Percentiles rank a stretch among this genome's conserved stretches.
Evolutionary conservation across 2,888 invertebrate genomes (phyloP).

Genomic region (Trachelus troglodyta): DNA sequence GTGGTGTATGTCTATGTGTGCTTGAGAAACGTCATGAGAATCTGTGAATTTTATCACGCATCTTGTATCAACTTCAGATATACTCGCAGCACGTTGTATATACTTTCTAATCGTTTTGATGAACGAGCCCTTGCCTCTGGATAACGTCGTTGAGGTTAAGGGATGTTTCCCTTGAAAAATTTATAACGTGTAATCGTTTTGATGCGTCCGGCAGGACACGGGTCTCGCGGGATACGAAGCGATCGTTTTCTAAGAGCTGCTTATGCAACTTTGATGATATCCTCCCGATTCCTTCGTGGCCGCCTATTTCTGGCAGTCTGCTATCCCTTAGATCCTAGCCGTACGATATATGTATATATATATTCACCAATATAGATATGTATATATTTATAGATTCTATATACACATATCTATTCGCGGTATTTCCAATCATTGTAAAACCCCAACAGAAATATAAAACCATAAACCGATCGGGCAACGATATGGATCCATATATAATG

Average conservation of each 20-base stretch:
- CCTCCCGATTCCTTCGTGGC: slow-evolving; percentile 46
- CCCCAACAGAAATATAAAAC: slow-evolving; percentile 61
- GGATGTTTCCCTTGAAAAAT: slow-evolving; percentile 42
- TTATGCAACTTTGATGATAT: slow-evolving; percentile 63
- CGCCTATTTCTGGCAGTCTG: not conserved
- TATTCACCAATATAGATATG: not conserved
- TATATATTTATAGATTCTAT: slow-evolving; percentile 3
- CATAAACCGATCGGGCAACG: slow-evolving; percentile 65
- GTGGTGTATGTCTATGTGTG: not conserved
- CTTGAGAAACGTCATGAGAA: not conserved
- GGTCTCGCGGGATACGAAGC: slow-evolving; percentile 55
- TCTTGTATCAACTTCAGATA: not conserved
- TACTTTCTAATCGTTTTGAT: not conserved
- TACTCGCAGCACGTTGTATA: not conserved
- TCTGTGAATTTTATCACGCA: not conserved
- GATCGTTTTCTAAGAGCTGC: slow-evolving; percentile 65
- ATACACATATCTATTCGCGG: slow-evolving; percentile 50
- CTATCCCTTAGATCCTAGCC: not conserved
- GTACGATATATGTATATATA: not conserved
- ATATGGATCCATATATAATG: slow-evolving; percentile 60
- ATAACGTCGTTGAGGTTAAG: not conserved
- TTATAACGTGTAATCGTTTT: slow-evolving; percentile 57
- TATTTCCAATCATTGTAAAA: slow-evolving; percentile 65
- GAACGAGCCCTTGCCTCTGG: not conserved
- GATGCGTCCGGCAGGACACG: slow-evolving; percentile 56